Evolutionary conservation across 2,888 invertebrate genomes (phyloP), one percentile per base, ranked within the genome.

Genomic region (Siphonodentalium dalli): DNA sequence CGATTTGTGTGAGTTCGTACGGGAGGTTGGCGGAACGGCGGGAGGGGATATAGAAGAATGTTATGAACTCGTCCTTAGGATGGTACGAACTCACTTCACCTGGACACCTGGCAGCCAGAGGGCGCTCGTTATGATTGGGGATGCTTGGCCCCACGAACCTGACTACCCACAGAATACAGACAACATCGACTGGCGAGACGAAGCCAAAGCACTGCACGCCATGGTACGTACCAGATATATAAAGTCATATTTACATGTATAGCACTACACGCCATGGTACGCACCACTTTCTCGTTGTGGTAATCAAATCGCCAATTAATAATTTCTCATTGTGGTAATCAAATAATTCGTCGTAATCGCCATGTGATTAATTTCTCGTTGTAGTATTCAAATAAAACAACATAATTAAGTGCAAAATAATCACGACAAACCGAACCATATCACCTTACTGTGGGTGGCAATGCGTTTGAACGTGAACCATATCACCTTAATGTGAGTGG

Each of bases 11-110:
- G 46, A 60, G 13, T 77, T 78, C 52, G 69, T 75, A 26, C 58
- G 63, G 11, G 58, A 61, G 20, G 66, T 68, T 7, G 66, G 61
- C 15, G 68, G 69, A 2, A 76, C 77, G 2, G 72, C 73, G 0
- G 78, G 78, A 0, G 75, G 77, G 0, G 77, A 77, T 47, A 63
- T 61, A 7, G 72, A 71, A 26, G 78, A 78, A 53, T 77, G 77
- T 45, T 79, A 79, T 52, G 79, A 79, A 53, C 65, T 75, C 37
- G 68, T 75, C 3, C 63, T 79, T 29, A 57, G 64, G 20, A 49
- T 71, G 54, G 71, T 70, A 3, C 46, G 70, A 26, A 58, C 64
- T 15, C 35, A 57, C 4, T 63, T 72, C 35, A 55, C 60, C 7
- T 76, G 76, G 76, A 67, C 65, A 8, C 61, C 65, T 2, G 66